phyloP scores from a whole-genome alignment of 2,797 vertebrate species.

The Coreius guichenoti region DNA sequence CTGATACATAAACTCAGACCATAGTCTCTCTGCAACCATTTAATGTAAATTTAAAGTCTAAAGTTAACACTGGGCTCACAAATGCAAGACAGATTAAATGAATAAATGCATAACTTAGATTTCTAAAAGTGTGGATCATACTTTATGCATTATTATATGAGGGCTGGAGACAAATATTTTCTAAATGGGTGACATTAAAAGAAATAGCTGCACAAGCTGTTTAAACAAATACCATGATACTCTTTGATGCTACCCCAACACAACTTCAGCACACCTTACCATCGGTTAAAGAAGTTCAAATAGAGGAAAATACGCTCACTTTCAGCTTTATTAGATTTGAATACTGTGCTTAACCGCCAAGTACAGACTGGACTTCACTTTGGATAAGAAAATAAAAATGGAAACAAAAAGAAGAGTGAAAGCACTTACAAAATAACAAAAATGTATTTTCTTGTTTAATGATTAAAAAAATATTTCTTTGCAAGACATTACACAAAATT shows the following conservation, averaged over 20 bases:
- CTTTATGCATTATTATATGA: background rate
- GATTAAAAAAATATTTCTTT: constrained; percentile 88
- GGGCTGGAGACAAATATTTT: background rate
- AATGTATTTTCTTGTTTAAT: constrained; percentile 80
- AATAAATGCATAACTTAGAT: constrained; percentile 18
- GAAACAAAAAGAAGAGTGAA: constrained; percentile 62
- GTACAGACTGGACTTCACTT: constrained; percentile 69
- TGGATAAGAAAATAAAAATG: constrained; percentile 65
- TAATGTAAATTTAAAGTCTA: constrained; percentile 32
- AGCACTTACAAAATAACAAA: constrained; percentile 68
- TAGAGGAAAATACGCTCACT: constrained; percentile 55
- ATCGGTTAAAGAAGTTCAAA: constrained; percentile 20
- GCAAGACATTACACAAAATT: constrained; percentile 78
- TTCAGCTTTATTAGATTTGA: constrained; percentile 71
- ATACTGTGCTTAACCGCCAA: constrained; percentile 68
- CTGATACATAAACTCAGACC: background rate
- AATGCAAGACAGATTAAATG: background rate
- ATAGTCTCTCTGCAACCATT: constrained; percentile 17
- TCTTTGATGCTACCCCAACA: constrained; percentile 1
- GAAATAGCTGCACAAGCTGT: background rate
- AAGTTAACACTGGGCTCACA: background rate
- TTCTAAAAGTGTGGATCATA: background rate
- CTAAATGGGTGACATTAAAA: constrained; percentile 3
- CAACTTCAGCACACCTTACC: constrained; percentile 5
- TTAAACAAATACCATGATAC: constrained; percentile 2